phyloP scores from a whole-genome alignment of 92 coral and sea anemone genomes.

The Palythoa heliodiscus region DNA sequence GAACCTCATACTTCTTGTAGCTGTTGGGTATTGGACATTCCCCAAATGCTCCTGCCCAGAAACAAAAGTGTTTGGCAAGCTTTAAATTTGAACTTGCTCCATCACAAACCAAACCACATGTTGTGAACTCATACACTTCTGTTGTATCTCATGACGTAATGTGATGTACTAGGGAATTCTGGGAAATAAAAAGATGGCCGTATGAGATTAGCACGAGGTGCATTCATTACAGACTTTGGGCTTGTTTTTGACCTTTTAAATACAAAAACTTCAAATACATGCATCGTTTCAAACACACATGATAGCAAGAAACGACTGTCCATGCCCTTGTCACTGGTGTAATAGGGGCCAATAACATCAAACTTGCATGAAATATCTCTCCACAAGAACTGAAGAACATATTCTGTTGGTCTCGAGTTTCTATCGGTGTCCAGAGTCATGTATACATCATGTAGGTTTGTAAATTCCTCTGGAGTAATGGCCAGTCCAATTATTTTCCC shows the following conservation, averaged over 20 bases:
- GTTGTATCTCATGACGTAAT: too few relatives aligned
- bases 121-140: conserved; percentile 44
- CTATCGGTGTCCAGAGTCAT: conserved; percentile 46
- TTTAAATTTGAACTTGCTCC: conserved; percentile 56
- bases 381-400: conserved; percentile 55
- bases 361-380: conserved; percentile 50
- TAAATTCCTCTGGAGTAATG: conserved; percentile 43
- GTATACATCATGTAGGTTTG: conserved; percentile 49
- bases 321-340: conserved; percentile 49
- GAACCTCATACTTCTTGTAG: conserved; percentile 17
- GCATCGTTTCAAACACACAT: conserved; percentile 61
- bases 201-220: too few relatives aligned
- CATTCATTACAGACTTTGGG: too few relatives aligned
- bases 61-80: conserved; percentile 47
- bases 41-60: conserved; percentile 40
- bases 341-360: conserved; percentile 63
- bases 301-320: conserved; percentile 49
- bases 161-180: too few relatives aligned
- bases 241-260: too few relatives aligned
- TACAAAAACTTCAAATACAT: conserved; percentile 41
- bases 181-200: too few relatives aligned
- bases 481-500: conserved; percentile 48
- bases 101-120: conserved; percentile 54
- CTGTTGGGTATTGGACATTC: conserved; percentile 18
- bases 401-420: conserved; percentile 46